Conservation (phyloP, 1,140 invertebrate species). For the Asbolus verrucosus region DNA sequence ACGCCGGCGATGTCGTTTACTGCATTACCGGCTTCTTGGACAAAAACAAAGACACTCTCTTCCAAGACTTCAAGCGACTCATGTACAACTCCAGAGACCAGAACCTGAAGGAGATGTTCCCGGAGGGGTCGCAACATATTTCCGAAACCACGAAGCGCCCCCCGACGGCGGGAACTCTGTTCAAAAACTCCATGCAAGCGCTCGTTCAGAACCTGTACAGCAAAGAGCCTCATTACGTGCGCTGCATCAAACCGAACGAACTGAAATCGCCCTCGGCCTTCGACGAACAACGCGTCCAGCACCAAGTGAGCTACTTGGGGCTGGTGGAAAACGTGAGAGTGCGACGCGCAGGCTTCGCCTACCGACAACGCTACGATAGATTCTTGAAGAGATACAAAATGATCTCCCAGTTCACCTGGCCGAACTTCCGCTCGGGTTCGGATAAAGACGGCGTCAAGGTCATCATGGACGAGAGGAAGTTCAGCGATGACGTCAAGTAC, state of each 20-base stretch:
- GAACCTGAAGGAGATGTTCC: conserved; percentile 91
- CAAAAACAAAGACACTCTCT: conserved; percentile 95
- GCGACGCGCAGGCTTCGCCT: conserved; percentile 92
- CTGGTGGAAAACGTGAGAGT: conserved; percentile 94
- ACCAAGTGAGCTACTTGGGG: conserved; percentile 93
- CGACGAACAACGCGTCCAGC: conserved; percentile 83
- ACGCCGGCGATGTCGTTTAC: conserved; percentile 97
- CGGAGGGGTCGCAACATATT: conserved; percentile 91
- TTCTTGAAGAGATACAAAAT: conserved; percentile 92
- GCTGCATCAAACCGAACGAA: conserved; percentile 96
- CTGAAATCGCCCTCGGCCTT: conserved; percentile 87
- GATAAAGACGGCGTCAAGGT: conserved; percentile 86
- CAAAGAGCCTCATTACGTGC: conserved; percentile 97
- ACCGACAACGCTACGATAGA: conserved; percentile 89
- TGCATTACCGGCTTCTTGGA: conserved; percentile 91
- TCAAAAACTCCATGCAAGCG: conserved; percentile 94
- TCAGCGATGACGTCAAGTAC: conserved; percentile 89
- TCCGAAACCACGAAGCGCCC: conserved; percentile 94
- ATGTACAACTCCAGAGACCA: conserved; percentile 84
- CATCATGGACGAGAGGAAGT: conserved; percentile 83
- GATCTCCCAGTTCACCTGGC: conserved; percentile 94
- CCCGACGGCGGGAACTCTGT: conserved; percentile 91
- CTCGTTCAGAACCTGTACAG: conserved; percentile 88
- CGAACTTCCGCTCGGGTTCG: conserved; percentile 83
- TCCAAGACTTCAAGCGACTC: conserved; percentile 95